Base-by-base conservation (phyloP, 2,888 invertebrate genomes). In the Monopis laevigella region DNA sequence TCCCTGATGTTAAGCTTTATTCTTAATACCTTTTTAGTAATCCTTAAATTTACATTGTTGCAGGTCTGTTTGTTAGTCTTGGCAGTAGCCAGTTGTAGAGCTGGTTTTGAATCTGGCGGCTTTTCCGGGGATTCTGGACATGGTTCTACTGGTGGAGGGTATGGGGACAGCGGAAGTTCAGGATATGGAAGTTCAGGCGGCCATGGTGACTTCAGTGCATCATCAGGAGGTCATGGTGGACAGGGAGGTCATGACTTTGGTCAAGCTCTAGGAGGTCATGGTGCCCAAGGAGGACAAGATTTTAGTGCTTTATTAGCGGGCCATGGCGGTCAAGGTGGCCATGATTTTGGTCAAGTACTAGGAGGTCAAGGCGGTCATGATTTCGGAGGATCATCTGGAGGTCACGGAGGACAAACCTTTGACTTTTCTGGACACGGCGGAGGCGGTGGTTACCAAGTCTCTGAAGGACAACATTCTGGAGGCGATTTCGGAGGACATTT, bases 21-120 rank as follows among this genome's bases (percentile, higher is more conserved):
- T n/a, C n/a, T n/a, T n/a, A n/a, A n/a, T n/a, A n/a, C n/a, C n/a
- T n/a, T n/a, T n/a, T n/a, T n/a, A n/a, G n/a, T n/a, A n/a, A n/a
- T n/a, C n/a, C n/a, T n/a, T n/a, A n/a, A n/a, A n/a, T n/a, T n/a
- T n/a, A n/a, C 61, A 40, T 51, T 40, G 36, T 67, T 64, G 0
- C 64, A 80, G 80, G 61, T 77, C 46, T 75, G 69, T 67, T 55
- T 77, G 54, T 54, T 80, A 50, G 57, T 55, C 44, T 55, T 78
- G 63, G 75, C 69, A 58, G 69, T 70, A 53, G 77, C 74, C 58
- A 58, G 62, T 46, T 68, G 75, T 66, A 65, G 64, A 56, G 80
- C 77, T 50, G 69, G 75, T 39, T 58, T 52, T 40, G 54, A 59
- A 44, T 46, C 43, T 32, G 54, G 55, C 18, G 57, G 58, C 24